Evolutionary conservation across 2,888 invertebrate genomes (phyloP), one percentile per base, ranked within the genome.

Genomic region (Pachycephus smyrnensis): DNA sequence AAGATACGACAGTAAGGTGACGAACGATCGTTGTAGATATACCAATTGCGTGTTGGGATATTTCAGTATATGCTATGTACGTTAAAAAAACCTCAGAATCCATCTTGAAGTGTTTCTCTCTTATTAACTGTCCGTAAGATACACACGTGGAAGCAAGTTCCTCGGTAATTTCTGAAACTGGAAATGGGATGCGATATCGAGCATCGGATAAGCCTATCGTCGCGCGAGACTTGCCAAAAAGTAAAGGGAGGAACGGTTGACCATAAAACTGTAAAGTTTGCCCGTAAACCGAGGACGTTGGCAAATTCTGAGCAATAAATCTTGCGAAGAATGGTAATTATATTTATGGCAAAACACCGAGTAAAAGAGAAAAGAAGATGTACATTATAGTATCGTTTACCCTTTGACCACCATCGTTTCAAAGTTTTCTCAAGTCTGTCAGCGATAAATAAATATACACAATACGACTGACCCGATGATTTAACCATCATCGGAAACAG

Each of bases 251-350:
- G 55, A 55, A 55, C 23, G 23, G 9, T 55, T 55, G 71, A 15
- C 32, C 32, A 23, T 71, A 71, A 71, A 71, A 71, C 71, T 32
- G 3, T 71, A 71, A 71, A 71, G 32, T 71, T 71, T 71, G 71
- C 12, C 71, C 12, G 71, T 33, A 12, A 71, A 12, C 71, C 71
- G 23, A 71, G 12, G 31, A 55, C 23, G 23, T 55, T 23, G 55
- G 71, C 32, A 32, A 31, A 31, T 71, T 6, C 71, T 2, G 71
- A 71, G 33, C 12, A 71, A 33, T 71, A 71, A 71, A 71, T 71
- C 71, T 30, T 9, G 3, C 32, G 55, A 6, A 9, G 23, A 55
- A 55, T 55, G 23, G 23, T 55, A 23, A 55, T 55, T 55, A 55
- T 55, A 23, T 55, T 55, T 15, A 55, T 23, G 55, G 55, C 9